phyloP scores from a whole-genome alignment of 2,888 invertebrate species.

The Chymomyza fuscimana region DNA sequence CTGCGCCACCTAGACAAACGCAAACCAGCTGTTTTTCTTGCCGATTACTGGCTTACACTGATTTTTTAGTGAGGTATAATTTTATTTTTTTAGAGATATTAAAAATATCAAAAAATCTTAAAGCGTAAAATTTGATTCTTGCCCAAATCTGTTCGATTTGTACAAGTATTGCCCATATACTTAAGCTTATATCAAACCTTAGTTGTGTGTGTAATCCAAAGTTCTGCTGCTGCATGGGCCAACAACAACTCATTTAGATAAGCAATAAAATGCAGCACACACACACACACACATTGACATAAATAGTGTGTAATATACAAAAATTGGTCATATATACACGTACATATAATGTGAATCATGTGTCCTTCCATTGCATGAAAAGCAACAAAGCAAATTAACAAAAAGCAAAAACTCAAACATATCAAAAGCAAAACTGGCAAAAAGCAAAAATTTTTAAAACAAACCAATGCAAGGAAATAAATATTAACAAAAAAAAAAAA shows the following conservation, averaged over 20 bases:
- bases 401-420: conserved; percentile 23
- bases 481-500: conserved; percentile 39
- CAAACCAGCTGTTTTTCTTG: too few relatives aligned
- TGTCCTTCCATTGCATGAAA: conserved; percentile 62
- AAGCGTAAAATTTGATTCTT: conserved; percentile 18
- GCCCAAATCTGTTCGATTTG: conserved; percentile 14
- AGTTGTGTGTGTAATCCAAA: background rate
- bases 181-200: background rate
- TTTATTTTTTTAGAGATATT: too few relatives aligned
- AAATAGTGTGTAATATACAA: background rate
- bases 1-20: too few relatives aligned
- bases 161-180: background rate
- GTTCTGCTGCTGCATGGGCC: background rate
- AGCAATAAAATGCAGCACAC: background rate
- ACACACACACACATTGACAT: conserved; percentile 7
- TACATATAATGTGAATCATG: conserved; percentile 66
- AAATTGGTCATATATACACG: background rate
- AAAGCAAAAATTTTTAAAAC: conserved; percentile 26
- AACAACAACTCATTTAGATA: background rate
- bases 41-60: too few relatives aligned
- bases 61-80: too few relatives aligned
- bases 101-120: conserved; percentile 1
- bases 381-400: conserved; percentile 29
- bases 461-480: conserved; percentile 18
- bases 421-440: conserved; percentile 26